Conservation (phyloP, 2,797 vertebrate species). For the Rhabdophis nuchalis region DNA sequence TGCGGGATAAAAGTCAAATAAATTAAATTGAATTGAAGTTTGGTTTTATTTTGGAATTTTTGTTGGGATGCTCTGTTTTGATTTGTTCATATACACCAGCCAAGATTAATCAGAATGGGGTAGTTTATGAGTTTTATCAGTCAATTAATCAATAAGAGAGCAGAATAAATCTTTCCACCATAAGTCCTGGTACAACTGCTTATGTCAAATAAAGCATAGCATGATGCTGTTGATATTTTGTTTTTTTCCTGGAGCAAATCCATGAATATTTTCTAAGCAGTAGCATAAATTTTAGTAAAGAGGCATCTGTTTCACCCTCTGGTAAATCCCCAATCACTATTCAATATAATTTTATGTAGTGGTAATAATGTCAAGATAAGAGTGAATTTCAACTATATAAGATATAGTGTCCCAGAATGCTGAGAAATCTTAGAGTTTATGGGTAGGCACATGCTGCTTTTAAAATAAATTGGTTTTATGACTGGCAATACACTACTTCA, state of each 20-base stretch:
- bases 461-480: not conserved
- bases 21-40: too few species aligned
- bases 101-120: not conserved
- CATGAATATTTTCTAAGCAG: not conserved
- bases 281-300: slow-evolving; percentile 6
- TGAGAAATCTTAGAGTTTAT: slow-evolving; percentile 7
- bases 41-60: not conserved
- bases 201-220: not conserved
- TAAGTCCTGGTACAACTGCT: not conserved
- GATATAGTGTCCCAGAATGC: not conserved
- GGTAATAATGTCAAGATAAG: not conserved
- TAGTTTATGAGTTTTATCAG: not conserved
- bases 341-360: slow-evolving; percentile 9
- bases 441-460: not conserved
- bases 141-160: not conserved
- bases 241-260: not conserved
- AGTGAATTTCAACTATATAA: not conserved
- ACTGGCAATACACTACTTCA: slow-evolving; percentile 8
- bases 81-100: not conserved
- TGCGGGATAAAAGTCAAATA: too few species aligned
- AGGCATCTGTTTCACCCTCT: not conserved
- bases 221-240: not conserved
- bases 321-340: not conserved
- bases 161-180: not conserved
- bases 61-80: not conserved